Percentiles rank a stretch among this genome's conserved stretches.
Evolutionary conservation across 2,797 vertebrate genomes (phyloP).

Genomic region (Sylvilagus floridanus): DNA sequence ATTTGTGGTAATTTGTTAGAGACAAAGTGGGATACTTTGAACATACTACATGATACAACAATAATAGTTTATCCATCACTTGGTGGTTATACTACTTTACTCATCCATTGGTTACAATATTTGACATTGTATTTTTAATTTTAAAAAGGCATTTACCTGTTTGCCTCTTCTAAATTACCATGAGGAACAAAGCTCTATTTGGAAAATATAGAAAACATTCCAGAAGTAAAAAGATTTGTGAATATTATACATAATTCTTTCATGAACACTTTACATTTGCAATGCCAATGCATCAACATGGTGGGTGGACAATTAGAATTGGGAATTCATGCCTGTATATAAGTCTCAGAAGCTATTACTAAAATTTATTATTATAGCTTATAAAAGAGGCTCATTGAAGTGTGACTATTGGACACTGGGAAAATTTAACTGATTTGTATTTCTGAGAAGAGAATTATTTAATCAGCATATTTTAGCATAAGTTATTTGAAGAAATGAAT

Average conservation of each 20-base stretch:
- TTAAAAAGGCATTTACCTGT: not conserved
- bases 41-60: not conserved
- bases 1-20: not conserved
- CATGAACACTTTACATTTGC: not conserved
- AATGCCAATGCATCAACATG: not conserved
- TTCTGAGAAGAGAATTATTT: slow-evolving; percentile 18
- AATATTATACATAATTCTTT: not conserved
- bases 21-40: not conserved
- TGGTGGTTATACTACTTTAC: not conserved
- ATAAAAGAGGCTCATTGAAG: slow-evolving; percentile 20
- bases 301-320: not conserved
- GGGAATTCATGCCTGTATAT: not conserved
- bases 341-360: slow-evolving; percentile 27
- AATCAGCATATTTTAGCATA: slow-evolving; percentile 38
- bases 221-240: not conserved
- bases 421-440: slow-evolving; percentile 40
- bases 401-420: not conserved
- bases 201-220: not conserved
- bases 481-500: slow-evolving; percentile 48
- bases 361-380: slow-evolving; percentile 33
- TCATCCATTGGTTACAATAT: not conserved
- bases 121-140: not conserved
- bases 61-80: not conserved
- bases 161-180: not conserved
- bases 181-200: not conserved